These are phyloP conservation scores for Scaptomyza caliginosa DNA, from an alignment of 2,888 invertebrate species.

Conservation along the genomic window DNA sequence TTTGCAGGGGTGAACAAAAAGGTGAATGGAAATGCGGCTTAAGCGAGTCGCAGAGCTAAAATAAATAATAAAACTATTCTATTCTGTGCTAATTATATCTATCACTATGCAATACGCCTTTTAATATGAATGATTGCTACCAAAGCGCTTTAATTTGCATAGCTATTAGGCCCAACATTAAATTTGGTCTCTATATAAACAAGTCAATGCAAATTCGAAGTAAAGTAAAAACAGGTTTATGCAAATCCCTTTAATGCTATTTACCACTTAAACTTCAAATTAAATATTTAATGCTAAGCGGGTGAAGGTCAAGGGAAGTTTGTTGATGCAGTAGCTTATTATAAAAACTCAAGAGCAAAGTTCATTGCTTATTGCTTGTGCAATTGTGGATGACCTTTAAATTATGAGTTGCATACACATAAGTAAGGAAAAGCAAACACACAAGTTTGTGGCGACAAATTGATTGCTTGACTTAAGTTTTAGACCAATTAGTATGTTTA, in stretches of 20 bases:
- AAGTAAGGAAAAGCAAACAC: not conserved
- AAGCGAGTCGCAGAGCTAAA: conserved; percentile 30
- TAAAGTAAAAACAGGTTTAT: conserved; percentile 39
- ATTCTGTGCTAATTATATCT: conserved; percentile 13
- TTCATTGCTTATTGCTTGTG: conserved; percentile 21
- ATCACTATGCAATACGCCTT: conserved; percentile 1
- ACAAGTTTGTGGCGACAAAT: conserved; percentile 1
- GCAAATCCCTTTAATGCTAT: conserved; percentile 70
- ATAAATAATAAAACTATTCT: conserved; percentile 30
- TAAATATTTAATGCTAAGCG: conserved; percentile 53
- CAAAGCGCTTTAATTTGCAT: not conserved
- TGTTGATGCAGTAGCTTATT: not conserved
- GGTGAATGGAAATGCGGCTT: conserved; percentile 34
- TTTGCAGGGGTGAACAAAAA: conserved; percentile 2
- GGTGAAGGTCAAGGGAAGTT: not conserved
- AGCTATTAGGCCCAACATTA: conserved; percentile 17
- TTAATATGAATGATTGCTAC: conserved; percentile 31
- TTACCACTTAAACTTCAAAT: conserved; percentile 63
- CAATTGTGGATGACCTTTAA: conserved; percentile 23
- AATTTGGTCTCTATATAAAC: conserved; percentile 5
- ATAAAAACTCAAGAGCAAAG: conserved; percentile 13
- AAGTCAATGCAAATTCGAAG: conserved; percentile 7
- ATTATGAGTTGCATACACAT: conserved; percentile 1
- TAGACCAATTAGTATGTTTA: not conserved
- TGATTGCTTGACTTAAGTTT: not conserved